Evolutionary conservation across 2,797 vertebrate species (phyloP), one percentile per base, ranked within the genome.

Genomic region (Coccyzus lansbergi): DNA sequence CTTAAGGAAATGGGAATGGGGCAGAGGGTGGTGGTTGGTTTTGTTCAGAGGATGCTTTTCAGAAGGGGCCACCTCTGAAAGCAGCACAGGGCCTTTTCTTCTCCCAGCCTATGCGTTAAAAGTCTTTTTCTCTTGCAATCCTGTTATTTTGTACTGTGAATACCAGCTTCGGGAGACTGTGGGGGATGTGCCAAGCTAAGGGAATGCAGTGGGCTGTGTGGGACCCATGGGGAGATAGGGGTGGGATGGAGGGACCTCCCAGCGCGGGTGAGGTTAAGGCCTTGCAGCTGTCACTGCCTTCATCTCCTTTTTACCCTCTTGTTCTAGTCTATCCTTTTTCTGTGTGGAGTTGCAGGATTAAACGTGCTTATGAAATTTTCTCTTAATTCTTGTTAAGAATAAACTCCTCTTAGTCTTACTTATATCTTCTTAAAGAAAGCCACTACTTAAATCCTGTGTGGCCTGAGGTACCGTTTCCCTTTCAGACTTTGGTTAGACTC

Each of bases 71-170:
- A 1, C 15, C 10, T 76, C 13, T 1, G 2, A 28, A 69, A 48
- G 40, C 5, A 28, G 60, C 12, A 21, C 13, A 3, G 51, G 28
- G 36, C 28, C 6, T 20, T 67, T 74, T 40, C 6, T 25, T 51
- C 19, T 2, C 7, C 26, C 1, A 0, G 3, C 21, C 11, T 24
- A 0, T 8, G 6, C 12, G 38, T 19, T 62, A 28, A n/a, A 29
- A 33, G 12, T 19, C 1, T 48, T 65, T 38, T 51, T 72, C 15
- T 62, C 1, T 13, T 28, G 25, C 2, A 4, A 11, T 69, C n/a
- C 28, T 36, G 26, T n/a, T 0, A 69, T 72, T 42, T 62, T 1
- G 1, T 31, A 7, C 18, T 20, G 20, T 26, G 14, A 48, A 33
- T 36, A 2, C 8, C 5, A 36, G 21, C 24, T 12, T 46, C 34